phyloP scores from a whole-genome alignment of 2,113 vertebrate species.

The Melanotaenia duboulayi region DNA sequence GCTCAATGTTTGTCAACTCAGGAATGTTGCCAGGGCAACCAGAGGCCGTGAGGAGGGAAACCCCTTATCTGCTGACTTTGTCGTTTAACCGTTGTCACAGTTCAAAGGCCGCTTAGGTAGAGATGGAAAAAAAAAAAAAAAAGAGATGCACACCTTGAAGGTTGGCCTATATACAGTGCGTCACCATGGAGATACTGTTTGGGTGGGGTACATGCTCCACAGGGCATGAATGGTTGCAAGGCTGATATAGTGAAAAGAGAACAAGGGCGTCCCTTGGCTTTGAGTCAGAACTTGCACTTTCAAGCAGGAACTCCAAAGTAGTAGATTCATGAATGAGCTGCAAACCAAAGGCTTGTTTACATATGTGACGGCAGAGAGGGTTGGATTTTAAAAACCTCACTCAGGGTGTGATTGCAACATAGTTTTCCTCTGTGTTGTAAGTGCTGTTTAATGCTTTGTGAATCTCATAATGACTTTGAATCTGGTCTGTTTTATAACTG shows the following conservation, averaged over 20 bases:
- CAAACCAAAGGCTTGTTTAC: constrained; percentile 52
- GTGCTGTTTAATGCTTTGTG: constrained; percentile 26
- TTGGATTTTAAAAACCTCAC: constrained; percentile 31
- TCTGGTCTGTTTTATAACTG: constrained; percentile 19
- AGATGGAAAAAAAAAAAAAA: constrained; percentile 31
- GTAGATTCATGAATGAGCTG: constrained; percentile 71
- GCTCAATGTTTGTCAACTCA: constrained; percentile 82
- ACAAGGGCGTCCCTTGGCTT: constrained; percentile 63
- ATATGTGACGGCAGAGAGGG: constrained; percentile 46
- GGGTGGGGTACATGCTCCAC: constrained; percentile 66
- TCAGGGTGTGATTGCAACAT: constrained; percentile 52
- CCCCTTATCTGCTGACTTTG: constrained; percentile 77
- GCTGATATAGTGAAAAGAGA: constrained; percentile 52
- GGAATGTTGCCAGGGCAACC: constrained; percentile 80
- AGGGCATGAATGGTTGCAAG: constrained; percentile 64
- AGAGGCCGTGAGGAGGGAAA: constrained; percentile 76
- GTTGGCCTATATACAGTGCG: constrained; percentile 61
- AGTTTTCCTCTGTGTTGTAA: constrained; percentile 37
- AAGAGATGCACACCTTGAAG: constrained; percentile 54
- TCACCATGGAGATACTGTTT: constrained; percentile 78
- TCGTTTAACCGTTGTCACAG: constrained; percentile 68
- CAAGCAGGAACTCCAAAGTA: constrained; percentile 48
- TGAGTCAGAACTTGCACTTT: constrained; percentile 68
- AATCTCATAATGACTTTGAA: constrained; percentile 30
- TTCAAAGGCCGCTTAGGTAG: constrained; percentile 66